These are phyloP conservation scores for Arrhamphus sclerolepis DNA, from an alignment of 2,797 vertebrate species.

Conservation along the genomic window DNA sequence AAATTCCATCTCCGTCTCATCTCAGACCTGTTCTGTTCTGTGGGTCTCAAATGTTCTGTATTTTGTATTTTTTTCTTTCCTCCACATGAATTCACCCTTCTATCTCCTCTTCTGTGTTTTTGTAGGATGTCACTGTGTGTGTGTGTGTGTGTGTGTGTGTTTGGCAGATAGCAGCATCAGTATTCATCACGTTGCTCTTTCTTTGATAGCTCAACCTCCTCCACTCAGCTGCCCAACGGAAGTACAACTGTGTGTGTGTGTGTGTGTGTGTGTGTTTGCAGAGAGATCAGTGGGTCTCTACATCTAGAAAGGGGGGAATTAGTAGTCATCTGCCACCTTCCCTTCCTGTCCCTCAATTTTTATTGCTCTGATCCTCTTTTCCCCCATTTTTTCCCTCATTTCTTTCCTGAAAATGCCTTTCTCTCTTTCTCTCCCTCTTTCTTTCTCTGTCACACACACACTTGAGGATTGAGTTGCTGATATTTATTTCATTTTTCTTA, in stretches of 20 bases:
- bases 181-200: conserved; percentile 34
- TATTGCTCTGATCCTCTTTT: neutral
- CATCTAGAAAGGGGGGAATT: conserved; percentile 38
- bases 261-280: neutral
- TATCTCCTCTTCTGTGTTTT: no score
- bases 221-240: conserved; percentile 25
- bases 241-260: conserved; percentile 27
- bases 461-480: neutral
- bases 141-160: neutral
- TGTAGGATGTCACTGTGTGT: neutral
- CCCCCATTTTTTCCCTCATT: neutral
- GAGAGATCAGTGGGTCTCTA: conserved; percentile 8
- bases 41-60: neutral
- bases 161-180: conserved; percentile 37
- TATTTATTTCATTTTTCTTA: neutral
- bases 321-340: conserved; percentile 47
- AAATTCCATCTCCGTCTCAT: no score
- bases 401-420: neutral
- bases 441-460: neutral
- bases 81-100: neutral
- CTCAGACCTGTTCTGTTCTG: no score
- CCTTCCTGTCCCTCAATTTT: conserved; percentile 24
- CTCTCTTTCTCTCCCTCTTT: neutral
- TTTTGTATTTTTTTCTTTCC: neutral
- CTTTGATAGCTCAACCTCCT: conserved; percentile 43